Percentiles rank a stretch among this genome's conserved stretches.
Evolutionary conservation across 1,140 invertebrate genomes (phyloP).

Genomic region (Yoshiicerus persimilis): DNA sequence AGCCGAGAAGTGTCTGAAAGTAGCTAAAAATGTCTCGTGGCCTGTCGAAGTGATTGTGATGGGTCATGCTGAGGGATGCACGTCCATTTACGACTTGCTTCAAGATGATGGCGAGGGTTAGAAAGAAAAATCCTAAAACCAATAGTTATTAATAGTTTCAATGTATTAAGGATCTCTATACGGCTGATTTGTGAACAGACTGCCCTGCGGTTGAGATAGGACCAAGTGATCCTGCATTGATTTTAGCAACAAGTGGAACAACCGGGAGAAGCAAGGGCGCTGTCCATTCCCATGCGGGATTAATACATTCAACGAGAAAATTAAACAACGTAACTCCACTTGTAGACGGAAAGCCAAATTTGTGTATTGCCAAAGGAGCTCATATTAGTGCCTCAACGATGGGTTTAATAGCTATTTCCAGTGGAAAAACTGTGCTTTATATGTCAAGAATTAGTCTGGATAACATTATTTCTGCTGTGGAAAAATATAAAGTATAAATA

Average conservation of each 20-base stretch:
- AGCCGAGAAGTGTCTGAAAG: background rate
- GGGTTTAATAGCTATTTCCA: background rate
- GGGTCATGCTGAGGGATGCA: background rate
- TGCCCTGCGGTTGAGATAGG: background rate
- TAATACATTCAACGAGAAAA: background rate
- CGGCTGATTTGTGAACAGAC: background rate
- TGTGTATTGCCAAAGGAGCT: conserved; percentile 37
- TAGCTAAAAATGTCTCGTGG: background rate
- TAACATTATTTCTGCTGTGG: conserved; percentile 38
- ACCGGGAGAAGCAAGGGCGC: conserved; percentile 29
- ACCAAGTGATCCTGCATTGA: conserved; percentile 17
- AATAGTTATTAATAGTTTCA: background rate
- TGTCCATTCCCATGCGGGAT: background rate
- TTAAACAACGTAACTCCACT: background rate
- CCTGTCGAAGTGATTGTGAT: background rate
- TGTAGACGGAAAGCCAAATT: conserved; percentile 13
- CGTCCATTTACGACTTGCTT: conserved; percentile 4
- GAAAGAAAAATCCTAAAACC: background rate
- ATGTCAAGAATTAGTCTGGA: conserved; percentile 29
- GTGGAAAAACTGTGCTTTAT: background rate
- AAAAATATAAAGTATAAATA: conserved; percentile 34
- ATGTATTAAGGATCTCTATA: background rate
- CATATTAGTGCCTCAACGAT: conserved; percentile 35
- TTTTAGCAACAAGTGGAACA: conserved; percentile 33
- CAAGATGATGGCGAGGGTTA: background rate